phyloP scores from a whole-genome alignment of 2,888 invertebrate genomes.

The Epinotia nisella region DNA sequence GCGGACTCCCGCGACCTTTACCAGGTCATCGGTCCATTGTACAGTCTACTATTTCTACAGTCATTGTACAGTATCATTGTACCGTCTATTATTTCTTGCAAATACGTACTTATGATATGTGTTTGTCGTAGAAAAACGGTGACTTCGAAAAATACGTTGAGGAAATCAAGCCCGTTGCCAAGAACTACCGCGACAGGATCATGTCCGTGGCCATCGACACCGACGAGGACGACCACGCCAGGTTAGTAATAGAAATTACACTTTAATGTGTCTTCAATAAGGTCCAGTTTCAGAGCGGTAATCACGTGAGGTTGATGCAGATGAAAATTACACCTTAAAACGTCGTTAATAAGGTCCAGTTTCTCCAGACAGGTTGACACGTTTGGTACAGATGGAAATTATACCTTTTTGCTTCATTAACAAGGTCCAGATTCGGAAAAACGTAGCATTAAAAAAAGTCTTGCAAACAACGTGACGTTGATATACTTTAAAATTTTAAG shows the following conservation, averaged over 20 bases:
- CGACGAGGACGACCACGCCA: slow-evolving; percentile 97
- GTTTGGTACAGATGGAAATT: too few species aligned
- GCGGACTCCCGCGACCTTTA: too few species aligned
- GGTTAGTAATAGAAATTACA: slow-evolving; percentile 57
- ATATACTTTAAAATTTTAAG: too few species aligned
- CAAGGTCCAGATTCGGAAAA: too few species aligned
- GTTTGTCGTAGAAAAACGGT: slow-evolving; percentile 86
- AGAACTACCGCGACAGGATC: slow-evolving; percentile 95
- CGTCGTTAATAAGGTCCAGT: background rate
- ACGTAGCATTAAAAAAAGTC: too few species aligned
- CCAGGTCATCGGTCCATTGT: too few species aligned
- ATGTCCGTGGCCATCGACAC: slow-evolving; percentile 98
- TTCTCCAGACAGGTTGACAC: too few species aligned
- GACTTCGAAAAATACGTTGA: slow-evolving; percentile 92
- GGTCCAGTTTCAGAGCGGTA: background rate
- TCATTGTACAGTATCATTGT: too few species aligned
- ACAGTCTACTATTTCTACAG: too few species aligned
- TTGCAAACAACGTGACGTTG: too few species aligned
- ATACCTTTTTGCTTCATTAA: too few species aligned
- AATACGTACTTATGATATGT: slow-evolving; percentile 40
- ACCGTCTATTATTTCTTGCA: background rate
- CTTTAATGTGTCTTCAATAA: background rate
- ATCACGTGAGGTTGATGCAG: too few species aligned
- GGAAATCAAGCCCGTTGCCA: slow-evolving; percentile 92
- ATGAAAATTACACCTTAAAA: background rate